A percentile compares a stretch with the other conserved stretches of the same genome.
phyloP scores from a whole-genome alignment of 2,113 vertebrate species.

The Theristicus caerulescens region DNA sequence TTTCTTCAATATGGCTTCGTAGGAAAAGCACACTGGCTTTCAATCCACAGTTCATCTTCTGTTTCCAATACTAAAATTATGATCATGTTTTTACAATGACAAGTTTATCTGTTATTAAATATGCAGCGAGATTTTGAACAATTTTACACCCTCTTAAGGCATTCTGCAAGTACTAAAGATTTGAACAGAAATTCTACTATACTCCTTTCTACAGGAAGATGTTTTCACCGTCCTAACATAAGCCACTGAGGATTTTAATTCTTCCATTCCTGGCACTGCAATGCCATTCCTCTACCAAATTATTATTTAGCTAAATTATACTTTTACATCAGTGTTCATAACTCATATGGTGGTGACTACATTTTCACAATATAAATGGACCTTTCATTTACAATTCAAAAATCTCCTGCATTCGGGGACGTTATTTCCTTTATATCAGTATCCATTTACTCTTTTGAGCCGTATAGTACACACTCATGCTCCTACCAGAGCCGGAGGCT shows the following conservation, averaged over 20 bases:
- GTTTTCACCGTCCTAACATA: not conserved
- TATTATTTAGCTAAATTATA: not conserved
- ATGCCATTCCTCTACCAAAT: not conserved
- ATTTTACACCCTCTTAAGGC: not conserved
- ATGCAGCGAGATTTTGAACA: not conserved
- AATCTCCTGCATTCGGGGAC: not conserved
- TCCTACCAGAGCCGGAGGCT: not conserved
- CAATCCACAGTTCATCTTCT: not conserved
- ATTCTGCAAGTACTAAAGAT: not conserved
- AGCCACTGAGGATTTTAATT: not conserved
- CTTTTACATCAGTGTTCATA: not conserved
- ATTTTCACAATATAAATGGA: not conserved
- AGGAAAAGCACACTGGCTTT: not conserved
- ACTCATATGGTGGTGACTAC: not conserved
- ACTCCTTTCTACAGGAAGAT: not conserved
- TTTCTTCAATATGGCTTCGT: not conserved
- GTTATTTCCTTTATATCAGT: not conserved
- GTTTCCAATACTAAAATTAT: not conserved
- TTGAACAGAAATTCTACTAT: not conserved
- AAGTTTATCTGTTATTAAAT: not conserved
- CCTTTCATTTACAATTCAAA: not conserved
- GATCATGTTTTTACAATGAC: not conserved
- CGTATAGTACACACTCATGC: not conserved
- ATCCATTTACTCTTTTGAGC: not conserved
- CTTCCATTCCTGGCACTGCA: not conserved